These are phyloP conservation scores for Sussaba pulchella DNA, from an alignment of 2,888 invertebrate genomes.

Conservation along the genomic window DNA sequence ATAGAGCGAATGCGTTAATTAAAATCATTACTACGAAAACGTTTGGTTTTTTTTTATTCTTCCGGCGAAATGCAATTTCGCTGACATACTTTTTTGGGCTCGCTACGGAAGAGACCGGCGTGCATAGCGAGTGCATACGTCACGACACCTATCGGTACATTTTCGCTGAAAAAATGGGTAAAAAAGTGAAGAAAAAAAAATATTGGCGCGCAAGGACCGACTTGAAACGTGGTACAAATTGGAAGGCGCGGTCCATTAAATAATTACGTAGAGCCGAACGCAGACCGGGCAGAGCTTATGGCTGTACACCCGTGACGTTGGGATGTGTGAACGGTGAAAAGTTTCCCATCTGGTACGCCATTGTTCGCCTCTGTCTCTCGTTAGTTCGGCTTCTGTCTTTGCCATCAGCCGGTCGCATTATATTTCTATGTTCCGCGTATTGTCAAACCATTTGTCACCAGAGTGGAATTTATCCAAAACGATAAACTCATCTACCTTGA, in stretches of 20 bases:
- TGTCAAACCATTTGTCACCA: not conserved
- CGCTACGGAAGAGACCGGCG: not conserved
- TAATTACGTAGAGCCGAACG: slow-evolving; percentile 13
- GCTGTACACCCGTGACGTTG: not conserved
- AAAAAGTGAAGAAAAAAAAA: not conserved
- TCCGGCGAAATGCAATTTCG: not conserved
- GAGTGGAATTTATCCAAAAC: not conserved
- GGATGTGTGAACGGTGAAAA: slow-evolving; percentile 14
- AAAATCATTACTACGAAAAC: no score
- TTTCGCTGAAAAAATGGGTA: not conserved
- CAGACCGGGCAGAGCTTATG: not conserved
- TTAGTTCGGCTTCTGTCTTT: slow-evolving; percentile 10
- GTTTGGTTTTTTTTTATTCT: no score
- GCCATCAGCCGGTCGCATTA: slow-evolving; percentile 16
- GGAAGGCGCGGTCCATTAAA: slow-evolving; percentile 24
- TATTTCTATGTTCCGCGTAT: slow-evolving; percentile 9
- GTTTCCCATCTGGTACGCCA: slow-evolving; percentile 5
- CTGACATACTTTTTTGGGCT: not conserved
- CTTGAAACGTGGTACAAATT: slow-evolving; percentile 21
- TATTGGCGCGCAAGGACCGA: slow-evolving; percentile 4
- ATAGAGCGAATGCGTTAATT: no score
- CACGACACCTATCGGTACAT: not conserved
- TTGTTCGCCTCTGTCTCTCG: slow-evolving; percentile 15
- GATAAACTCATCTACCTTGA: not conserved
- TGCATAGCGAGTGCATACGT: not conserved